Base-by-base conservation (phyloP, 23 tunicate genomes). In the Ciona savignyi region DNA sequence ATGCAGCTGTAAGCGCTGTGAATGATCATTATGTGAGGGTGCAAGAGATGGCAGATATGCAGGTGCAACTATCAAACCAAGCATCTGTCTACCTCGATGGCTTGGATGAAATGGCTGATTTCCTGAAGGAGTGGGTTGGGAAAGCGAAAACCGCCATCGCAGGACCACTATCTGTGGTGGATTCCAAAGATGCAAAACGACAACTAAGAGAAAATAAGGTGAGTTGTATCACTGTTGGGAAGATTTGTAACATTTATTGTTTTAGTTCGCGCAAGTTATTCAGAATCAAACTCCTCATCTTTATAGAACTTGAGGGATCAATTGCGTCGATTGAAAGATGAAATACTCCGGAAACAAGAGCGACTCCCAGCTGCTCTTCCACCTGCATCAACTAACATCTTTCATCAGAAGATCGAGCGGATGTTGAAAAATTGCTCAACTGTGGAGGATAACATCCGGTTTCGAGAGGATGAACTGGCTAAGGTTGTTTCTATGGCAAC, bases 21-120 rank as follows among this genome's bases (percentile, higher is more conserved):
- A 83, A 89, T 63, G 96, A 89, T 32, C 96, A 89, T 62, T 83
- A 83, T 72, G 34, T 79, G 56, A 69, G 85, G 35, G 85, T 89
- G 23, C 77, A 70, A 31, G 87, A 83, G 30, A 62, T 89, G 80
- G 83, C 83, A 22, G 75, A 85, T 66, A 74, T 77, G 2, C 77
- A 79, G 68, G 34, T 70, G 0, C 84, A 33, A 3, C 51, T 51
- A 64, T 65, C 83, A 1, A 80, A 62, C 33, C 68, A 72, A 60
- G 93, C 92, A 6, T 30, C 83, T 21, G 80, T 63, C 0, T 85
- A 78, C 25, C 48, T 77, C 2, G 79, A 79, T 29, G 92, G 78
- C 25, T 29, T 85, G 26, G 71, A 85, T 25, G 92, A 85, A 74
- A 78, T 82, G 64, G 70, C 74, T 20, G 78, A 83, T 6, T 85